These are phyloP conservation scores for Malurus alboscapulatus DNA, from an alignment of 2,113 vertebrate genomes.

Conservation along the genomic window DNA sequence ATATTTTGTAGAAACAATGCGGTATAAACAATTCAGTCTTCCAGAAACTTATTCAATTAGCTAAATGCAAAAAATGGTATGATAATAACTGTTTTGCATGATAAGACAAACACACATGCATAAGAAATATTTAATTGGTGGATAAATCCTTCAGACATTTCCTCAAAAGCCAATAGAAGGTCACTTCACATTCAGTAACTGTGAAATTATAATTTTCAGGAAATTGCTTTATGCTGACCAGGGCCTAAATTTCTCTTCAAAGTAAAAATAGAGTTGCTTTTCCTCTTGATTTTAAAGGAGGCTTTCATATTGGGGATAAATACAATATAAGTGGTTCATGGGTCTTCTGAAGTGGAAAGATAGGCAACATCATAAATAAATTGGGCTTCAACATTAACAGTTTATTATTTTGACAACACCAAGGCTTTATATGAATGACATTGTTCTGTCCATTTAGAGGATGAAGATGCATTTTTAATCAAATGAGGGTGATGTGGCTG, in stretches of 20 bases:
- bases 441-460: background rate
- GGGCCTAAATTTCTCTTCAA: background rate
- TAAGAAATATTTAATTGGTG: fast-evolving
- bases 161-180: background rate
- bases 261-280: background rate
- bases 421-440: background rate
- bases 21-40: background rate
- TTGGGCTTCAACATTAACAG: background rate
- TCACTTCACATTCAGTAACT: background rate
- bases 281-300: background rate
- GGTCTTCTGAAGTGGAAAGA: background rate
- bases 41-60: background rate
- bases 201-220: background rate
- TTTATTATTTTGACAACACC: background rate
- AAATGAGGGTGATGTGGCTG: fast-evolving
- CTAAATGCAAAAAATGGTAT: background rate
- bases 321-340: background rate
- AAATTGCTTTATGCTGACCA: background rate
- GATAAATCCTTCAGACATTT: background rate
- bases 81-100: background rate
- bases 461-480: background rate
- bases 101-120: background rate
- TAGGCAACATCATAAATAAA: background rate
- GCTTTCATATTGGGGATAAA: background rate
- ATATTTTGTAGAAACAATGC: background rate